Percentiles rank a stretch among this genome's conserved stretches.
These are phyloP conservation scores for Polymixis lichenea DNA, from an alignment of 2,888 invertebrate genomes.

Conservation along the genomic window DNA sequence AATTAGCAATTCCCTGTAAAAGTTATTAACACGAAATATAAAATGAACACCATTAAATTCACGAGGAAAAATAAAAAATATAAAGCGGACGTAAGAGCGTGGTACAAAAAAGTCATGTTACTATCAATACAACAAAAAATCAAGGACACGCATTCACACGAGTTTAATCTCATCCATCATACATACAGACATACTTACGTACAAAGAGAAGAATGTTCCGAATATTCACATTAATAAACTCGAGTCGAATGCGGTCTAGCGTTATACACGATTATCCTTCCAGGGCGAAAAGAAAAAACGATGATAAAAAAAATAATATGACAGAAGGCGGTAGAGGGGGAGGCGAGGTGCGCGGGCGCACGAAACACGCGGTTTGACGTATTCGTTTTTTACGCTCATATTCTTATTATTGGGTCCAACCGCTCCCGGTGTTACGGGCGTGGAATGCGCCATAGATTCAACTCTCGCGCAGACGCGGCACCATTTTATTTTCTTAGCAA, in stretches of 20 bases:
- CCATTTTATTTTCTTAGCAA: constrained; percentile 44
- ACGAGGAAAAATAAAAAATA: constrained; percentile 59
- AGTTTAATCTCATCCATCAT: constrained; percentile 67
- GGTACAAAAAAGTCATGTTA: constrained; percentile 63
- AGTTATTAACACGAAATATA: constrained; percentile 52
- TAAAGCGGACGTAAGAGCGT: constrained; percentile 49
- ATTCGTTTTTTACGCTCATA: constrained; percentile 88
- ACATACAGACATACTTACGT: constrained; percentile 54
- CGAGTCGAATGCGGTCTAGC: constrained; percentile 82
- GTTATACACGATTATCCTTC: constrained; percentile 87
- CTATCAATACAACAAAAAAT: constrained; percentile 66
- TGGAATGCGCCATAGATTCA: constrained; percentile 87
- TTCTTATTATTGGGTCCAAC: constrained; percentile 89
- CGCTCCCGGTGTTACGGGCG: constrained; percentile 90
- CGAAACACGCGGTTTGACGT: constrained; percentile 84
- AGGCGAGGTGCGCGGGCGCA: constrained; percentile 80
- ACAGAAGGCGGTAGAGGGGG: constrained; percentile 76
- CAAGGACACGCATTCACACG: constrained; percentile 57
- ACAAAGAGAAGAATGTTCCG: constrained; percentile 73
- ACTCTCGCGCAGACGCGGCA: constrained; percentile 80
- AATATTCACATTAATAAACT: constrained; percentile 83
- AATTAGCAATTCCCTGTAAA: constrained; percentile 54
- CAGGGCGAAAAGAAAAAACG: constrained; percentile 75
- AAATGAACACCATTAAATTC: constrained; percentile 56
- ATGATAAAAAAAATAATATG: constrained; percentile 75